These are phyloP conservation scores for Allolobophora icterica DNA, from an alignment of 2,888 invertebrate species.

Conservation along the genomic window DNA sequence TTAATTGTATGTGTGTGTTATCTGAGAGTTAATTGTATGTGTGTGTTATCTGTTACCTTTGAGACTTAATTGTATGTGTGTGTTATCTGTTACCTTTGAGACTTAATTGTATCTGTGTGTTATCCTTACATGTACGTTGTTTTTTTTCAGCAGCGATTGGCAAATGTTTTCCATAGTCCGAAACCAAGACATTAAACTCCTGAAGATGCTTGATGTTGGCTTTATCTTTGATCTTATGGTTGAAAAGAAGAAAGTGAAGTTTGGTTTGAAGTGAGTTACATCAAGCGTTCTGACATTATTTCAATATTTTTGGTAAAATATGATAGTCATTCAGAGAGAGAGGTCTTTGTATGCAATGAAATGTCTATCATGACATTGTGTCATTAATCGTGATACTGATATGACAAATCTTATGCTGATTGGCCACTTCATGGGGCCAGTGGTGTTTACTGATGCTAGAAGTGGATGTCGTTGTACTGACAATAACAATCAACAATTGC, in stretches of 20 bases:
- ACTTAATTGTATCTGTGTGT: not conserved
- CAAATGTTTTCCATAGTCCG: slow-evolving; percentile 72
- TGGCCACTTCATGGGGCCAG: not conserved
- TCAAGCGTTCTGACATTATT: not conserved
- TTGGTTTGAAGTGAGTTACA: slow-evolving; percentile 76
- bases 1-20: no score
- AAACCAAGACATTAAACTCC: slow-evolving; percentile 75
- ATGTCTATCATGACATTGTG: not conserved
- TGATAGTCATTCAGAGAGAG: not conserved
- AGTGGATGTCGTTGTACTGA: not conserved
- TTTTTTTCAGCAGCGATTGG: slow-evolving; percentile 48
- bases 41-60: no score
- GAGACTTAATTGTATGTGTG: not conserved
- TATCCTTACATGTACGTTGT: not conserved
- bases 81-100: no score
- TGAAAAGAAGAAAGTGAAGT: slow-evolving; percentile 83
- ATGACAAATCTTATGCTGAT: not conserved
- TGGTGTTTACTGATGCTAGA: not conserved
- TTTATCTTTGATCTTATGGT: slow-evolving; percentile 84
- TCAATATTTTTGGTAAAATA: not conserved
- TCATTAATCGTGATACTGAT: not conserved
- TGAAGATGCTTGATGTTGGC: slow-evolving; percentile 75
- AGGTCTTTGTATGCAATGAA: not conserved
- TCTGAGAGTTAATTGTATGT: no score
- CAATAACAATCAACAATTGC: not conserved